Conservation (phyloP, 2,113 vertebrate species). For the Rynchops niger region DNA sequence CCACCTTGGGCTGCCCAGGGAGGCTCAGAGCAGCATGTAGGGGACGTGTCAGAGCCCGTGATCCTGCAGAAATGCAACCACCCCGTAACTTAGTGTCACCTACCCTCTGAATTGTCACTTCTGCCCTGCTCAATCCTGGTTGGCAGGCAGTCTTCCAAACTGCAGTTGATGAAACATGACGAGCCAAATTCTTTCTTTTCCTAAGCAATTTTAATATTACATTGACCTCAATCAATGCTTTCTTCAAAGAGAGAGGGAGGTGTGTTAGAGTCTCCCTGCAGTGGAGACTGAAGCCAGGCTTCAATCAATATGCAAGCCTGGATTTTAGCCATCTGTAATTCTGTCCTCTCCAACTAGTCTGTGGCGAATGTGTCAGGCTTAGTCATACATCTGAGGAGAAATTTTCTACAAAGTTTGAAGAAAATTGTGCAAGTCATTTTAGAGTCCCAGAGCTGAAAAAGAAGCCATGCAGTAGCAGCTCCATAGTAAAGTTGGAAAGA, state of each 20-base stretch:
- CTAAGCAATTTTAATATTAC: background rate
- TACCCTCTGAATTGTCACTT: background rate
- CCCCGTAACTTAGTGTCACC: background rate
- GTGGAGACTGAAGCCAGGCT: background rate
- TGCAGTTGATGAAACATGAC: background rate
- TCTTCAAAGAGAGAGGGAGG: background rate
- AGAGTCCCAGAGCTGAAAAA: background rate
- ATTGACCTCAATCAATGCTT: background rate
- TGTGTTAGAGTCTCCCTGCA: background rate
- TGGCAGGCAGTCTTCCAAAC: background rate
- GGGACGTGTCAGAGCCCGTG: background rate
- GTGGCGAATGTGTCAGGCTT: background rate
- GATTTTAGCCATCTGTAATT: background rate
- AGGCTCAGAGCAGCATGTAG: background rate
- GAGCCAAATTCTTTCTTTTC: background rate
- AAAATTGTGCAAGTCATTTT: background rate
- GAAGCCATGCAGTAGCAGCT: background rate
- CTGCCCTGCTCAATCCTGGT: background rate
- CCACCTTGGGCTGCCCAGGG: background rate
- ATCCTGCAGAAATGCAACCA: background rate
- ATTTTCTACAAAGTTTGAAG: background rate
- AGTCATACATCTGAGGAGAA: background rate
- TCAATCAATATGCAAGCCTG: background rate
- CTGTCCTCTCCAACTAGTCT: background rate
- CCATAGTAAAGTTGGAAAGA: background rate